phyloP scores from a whole-genome alignment of 2,797 vertebrate species.

The Ceryle rudis region DNA sequence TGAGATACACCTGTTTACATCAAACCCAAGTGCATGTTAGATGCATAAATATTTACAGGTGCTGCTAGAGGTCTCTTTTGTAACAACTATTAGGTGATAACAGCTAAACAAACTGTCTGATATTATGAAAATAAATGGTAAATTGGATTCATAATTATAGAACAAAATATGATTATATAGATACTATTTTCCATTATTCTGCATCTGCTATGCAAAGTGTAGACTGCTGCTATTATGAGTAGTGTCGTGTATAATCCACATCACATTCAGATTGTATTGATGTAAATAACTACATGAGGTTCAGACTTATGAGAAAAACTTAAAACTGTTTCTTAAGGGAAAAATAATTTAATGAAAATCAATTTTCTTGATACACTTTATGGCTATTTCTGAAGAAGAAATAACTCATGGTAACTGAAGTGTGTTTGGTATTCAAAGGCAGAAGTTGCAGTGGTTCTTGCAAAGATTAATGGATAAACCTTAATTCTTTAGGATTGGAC shows the following conservation, averaged over 20 bases:
- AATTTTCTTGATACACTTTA: neutral
- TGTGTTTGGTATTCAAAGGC: neutral
- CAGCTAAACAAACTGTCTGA: neutral
- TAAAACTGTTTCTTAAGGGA: neutral
- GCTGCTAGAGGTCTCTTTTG: slow-evolving; percentile 7
- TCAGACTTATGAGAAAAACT: neutral
- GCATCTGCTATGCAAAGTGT: neutral
- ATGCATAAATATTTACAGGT: neutral
- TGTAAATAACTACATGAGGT: neutral
- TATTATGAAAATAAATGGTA: neutral
- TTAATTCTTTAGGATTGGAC: neutral
- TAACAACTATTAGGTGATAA: neutral
- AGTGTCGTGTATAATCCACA: neutral
- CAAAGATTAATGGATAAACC: neutral
- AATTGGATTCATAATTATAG: neutral
- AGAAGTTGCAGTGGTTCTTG: neutral
- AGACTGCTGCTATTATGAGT: neutral
- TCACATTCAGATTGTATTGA: neutral
- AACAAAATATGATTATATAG: neutral
- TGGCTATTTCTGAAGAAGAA: neutral
- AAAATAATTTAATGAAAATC: neutral
- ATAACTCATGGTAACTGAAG: neutral
- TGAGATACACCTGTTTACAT: neutral
- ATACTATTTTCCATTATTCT: neutral
- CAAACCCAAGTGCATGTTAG: neutral